Evolutionary conservation across 2,113 vertebrate genomes (phyloP).

Genomic region (Mixornis gularis): DNA sequence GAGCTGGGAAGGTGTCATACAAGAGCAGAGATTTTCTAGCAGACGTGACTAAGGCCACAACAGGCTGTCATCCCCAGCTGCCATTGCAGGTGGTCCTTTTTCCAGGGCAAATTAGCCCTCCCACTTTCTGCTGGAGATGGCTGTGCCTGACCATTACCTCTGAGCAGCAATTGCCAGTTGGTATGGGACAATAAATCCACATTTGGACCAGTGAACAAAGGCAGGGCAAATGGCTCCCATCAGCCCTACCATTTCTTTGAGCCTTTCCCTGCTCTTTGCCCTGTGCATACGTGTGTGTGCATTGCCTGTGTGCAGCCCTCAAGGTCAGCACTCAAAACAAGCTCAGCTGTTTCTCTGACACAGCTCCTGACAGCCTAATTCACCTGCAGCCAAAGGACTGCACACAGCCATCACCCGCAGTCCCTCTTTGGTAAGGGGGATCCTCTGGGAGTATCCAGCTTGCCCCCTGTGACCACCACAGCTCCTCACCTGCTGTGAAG

Average conservation of each 20-base stretch:
- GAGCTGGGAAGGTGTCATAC: background rate
- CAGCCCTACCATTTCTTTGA: background rate
- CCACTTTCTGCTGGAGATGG: background rate
- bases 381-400: background rate
- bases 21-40: background rate
- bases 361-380: background rate
- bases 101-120: background rate
- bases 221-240: background rate
- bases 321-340: background rate
- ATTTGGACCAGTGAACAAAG: background rate
- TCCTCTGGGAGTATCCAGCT: background rate
- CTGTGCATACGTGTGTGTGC: accelerated
- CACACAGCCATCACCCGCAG: background rate
- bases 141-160: background rate
- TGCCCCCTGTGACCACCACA: background rate
- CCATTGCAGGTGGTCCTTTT: background rate
- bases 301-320: accelerated
- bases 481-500: background rate
- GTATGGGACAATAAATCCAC: accelerated
- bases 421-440: background rate
- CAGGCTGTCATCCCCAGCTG: background rate
- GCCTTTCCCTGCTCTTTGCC: background rate
- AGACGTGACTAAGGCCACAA: background rate
- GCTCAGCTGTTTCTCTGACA: background rate
- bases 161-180: accelerated